These are phyloP conservation scores for Rhinella marina DNA, from an alignment of 2,797 vertebrate genomes.

Conservation along the genomic window DNA sequence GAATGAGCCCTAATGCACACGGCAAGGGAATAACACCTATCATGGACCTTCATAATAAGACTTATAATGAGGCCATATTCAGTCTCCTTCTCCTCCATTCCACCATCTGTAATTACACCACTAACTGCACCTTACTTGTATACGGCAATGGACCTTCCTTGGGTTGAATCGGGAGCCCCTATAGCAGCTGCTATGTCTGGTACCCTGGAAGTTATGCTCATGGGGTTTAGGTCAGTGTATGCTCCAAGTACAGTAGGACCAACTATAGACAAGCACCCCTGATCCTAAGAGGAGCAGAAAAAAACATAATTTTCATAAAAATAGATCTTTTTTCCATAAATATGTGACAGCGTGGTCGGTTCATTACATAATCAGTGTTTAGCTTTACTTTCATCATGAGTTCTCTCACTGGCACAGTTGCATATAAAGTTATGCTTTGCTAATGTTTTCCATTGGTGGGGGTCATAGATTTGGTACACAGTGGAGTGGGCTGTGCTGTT, in stretches of 20 bases:
- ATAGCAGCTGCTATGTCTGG: too few relatives aligned
- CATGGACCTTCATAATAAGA: too few relatives aligned
- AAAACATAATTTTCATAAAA: background rate
- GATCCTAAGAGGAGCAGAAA: background rate
- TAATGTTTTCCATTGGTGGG: background rate
- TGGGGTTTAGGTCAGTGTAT: background rate
- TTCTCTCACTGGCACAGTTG: background rate
- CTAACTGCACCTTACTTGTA: too few relatives aligned
- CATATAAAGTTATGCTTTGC: background rate
- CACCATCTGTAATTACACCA: too few relatives aligned
- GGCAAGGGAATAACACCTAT: too few relatives aligned
- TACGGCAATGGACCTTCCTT: too few relatives aligned
- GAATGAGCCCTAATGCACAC: too few relatives aligned
- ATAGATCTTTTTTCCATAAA: background rate
- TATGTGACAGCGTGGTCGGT: background rate
- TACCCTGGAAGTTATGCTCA: background rate
- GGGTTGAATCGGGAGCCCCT: too few relatives aligned
- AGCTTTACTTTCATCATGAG: background rate
- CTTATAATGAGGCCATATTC: too few relatives aligned
- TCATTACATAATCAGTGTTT: background rate
- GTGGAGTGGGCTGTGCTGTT: background rate
- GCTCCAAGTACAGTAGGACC: background rate
- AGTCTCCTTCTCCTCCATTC: too few relatives aligned
- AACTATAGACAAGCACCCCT: background rate
- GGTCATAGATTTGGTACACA: background rate